Conservation (phyloP, 1,140 invertebrate species). For the Philopotamus ludificatus region DNA sequence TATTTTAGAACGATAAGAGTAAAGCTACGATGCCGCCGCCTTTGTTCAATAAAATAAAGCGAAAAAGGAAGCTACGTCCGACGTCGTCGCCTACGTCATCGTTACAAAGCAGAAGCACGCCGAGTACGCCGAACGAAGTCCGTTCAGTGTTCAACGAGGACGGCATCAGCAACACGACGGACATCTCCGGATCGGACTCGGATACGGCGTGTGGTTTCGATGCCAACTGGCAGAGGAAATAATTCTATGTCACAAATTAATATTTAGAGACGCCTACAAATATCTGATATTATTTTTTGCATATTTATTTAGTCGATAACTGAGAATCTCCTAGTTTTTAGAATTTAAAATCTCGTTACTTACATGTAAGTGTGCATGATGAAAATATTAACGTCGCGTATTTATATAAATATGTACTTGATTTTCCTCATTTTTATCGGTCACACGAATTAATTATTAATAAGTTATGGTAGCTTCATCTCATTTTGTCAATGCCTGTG, state of each 20-base stretch:
- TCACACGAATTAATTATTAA: no score
- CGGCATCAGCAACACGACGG: constrained; percentile 25
- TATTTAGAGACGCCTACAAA: no score
- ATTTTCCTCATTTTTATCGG: no score
- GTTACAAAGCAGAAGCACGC: constrained; percentile 58
- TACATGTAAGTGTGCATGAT: no score
- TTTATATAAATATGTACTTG: no score
- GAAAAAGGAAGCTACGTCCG: constrained; percentile 21
- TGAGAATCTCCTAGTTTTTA: no score
- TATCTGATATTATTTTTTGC: no score
- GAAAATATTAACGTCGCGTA: no score
- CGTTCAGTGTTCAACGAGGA: constrained; percentile 24
- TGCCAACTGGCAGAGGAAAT: constrained; percentile 60
- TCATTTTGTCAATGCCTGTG: no score
- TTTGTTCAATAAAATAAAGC: constrained; percentile 26
- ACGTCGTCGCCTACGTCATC: neutral
- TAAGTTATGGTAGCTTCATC: no score
- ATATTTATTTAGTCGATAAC: no score
- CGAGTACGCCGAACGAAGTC: constrained; percentile 61
- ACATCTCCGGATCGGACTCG: constrained; percentile 67
- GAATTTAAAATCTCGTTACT: no score
- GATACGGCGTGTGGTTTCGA: constrained; percentile 81
- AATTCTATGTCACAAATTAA: neutral
- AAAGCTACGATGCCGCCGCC: constrained; percentile 61
- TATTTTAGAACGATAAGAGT: constrained; percentile 50